Base-by-base conservation (phyloP, 92 coral and sea anemone species). In the Zoanthus sociatus region DNA sequence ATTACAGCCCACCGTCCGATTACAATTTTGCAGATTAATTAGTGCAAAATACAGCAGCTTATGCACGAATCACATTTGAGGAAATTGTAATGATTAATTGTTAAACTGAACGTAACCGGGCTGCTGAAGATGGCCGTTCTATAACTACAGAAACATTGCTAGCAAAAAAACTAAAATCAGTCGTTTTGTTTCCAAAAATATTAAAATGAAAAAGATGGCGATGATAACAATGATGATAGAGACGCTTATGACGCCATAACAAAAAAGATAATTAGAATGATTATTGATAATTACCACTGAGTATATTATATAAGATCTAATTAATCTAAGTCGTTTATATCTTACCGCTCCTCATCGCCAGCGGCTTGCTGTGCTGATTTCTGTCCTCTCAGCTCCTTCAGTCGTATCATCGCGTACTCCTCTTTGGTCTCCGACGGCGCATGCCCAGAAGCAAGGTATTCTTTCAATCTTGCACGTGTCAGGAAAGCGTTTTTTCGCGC, bases 401-500 rank as follows among this genome's bases (percentile, higher is more conserved):
- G 91, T 83, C 99, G 92, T 71, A 91, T 85, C 87, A 95, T 77
- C 37, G 98, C 93, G 88, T 87, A 95, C 73, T 93, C 98, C 58
- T 95, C 95, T 73, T 95, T 96, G 82, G 78, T 91, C 64, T 92
- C 92, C 10, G 95, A 84, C 17, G 99, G 94, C 75, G 92, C 96
- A 86, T 92, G 99, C 63, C 91, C 98, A 53, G 90, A 86, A 1
- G 97, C 87, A 9, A 97, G 91, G 90, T 97, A 95, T 76, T 95
- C 99, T 85, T 94, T 95, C 26, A 97, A 94, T 73, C 92, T 95
- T 26, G 98, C 97, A 20, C 98, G 94, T 26, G 98, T 93, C 55
- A 97, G 73, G 95, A 93, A 97, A 11, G 99, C 98, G 89, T 97
- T 97, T 87, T 97, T 95, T 12, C 96, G 92, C 51, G 96, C 95